Evolutionary conservation across 2,113 vertebrate genomes (phyloP), one percentile per base, ranked within the genome.

Genomic region (Pogonocichla stellata): DNA sequence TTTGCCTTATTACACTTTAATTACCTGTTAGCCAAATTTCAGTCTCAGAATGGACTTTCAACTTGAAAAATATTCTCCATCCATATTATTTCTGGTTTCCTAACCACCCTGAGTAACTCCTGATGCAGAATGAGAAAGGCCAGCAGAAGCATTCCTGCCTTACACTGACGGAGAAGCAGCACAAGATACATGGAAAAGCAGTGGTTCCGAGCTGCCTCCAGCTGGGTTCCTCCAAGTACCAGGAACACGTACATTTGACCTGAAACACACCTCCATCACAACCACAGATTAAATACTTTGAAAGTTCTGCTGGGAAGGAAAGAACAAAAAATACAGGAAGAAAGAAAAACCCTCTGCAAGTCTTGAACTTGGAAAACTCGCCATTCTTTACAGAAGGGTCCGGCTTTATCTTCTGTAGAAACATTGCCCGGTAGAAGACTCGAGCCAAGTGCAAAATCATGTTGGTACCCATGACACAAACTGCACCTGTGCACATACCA

Each of bases 181-280:
- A 71, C 20, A n/a, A 88, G 56, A 15, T 2, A 1, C 20, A 40
- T 1, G 2, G 51, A 36, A 36, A 81, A 77, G 61, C 33, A 24
- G 40, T 0, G 3, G 19, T 53, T 57, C 56, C 2, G 0, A 31
- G 48, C 48, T 64, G 45, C 62, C 36, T 40, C 53, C 58, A 57
- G 50, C 28, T 17, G 0, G 2, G 19, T 1, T 86, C 29, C 73
- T 74, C 16, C 5, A 64, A 74, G 51, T 36, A 62, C 24, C 85
- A 82, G 42, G 43, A 91, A 43, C 2, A 2, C 0, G 0, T 8
- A 29, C 1, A 3, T 3, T 43, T 38, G 25, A 56, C 65, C 65
- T 42, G 28, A 91, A 80, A 70, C 14, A 73, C 36, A 82, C 38
- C 29, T 88, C 74, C 36, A 33, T 9, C 61, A 40, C 47, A 66